Evolutionary conservation across 2,797 vertebrate genomes (phyloP), one percentile per base, ranked within the genome.

Genomic region (Sebastes wilsoni): DNA sequence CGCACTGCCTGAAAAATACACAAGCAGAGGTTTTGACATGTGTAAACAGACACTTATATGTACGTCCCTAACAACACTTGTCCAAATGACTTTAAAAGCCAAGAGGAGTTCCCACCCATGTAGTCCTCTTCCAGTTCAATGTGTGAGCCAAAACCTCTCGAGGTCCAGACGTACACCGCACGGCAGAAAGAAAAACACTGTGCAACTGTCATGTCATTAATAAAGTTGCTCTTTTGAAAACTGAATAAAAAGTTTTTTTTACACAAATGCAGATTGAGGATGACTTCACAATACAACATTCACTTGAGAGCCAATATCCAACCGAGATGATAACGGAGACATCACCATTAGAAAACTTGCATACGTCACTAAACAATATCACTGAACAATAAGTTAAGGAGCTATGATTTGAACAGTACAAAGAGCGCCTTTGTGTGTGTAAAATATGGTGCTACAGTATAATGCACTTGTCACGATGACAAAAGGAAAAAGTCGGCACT

Each of bases 391-490:
- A 82, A 89, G 72, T 87, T 86, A 18, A 65, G 69, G 77, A 86
- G 66, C 78, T 79, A 74, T 79, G 81, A 86, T 89, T 90, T 87
- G 68, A 90, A 67, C 59, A 70, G 80, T 27, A 92, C 93, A 94
- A 92, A 91, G 90, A 84, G 52, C 0, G 58, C 66, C 88, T 88
- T 94, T 93, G 90, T 92, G 85, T 68, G 42, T 54, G 72, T 83
- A 87, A 87, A 89, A 89, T 78, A 85, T 52, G 55, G 78, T 75
- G 69, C 83, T 82, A 82, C 42, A 18, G 42, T 46, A 46, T 90
- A 89, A 93, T 90, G 82, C 81, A 87, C 76, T 87, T 91, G 92
- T 92, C 92, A 93, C 66, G 22, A 54, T 77, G 82, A 94, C 91
- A 94, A 90, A 90, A 92, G 92, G 81, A 83, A 87, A 89, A 92